These are phyloP conservation scores for Cynaeus angustus DNA, from an alignment of 2,888 invertebrate species.

Conservation along the genomic window DNA sequence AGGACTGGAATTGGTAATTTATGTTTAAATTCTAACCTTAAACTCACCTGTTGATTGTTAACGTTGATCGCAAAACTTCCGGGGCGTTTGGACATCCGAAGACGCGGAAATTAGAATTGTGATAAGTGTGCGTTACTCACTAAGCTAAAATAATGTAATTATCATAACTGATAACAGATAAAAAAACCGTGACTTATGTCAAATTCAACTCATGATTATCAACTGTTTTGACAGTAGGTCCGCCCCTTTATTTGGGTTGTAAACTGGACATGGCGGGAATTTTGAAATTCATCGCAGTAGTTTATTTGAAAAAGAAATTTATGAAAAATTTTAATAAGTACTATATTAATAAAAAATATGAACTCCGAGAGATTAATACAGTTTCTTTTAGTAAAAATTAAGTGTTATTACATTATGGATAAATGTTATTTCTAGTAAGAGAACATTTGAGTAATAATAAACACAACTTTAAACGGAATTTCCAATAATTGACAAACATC, in stretches of 20 bases:
- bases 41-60: conserved; percentile 31
- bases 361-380: too few species aligned
- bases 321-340: too few species aligned
- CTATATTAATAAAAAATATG: too few species aligned
- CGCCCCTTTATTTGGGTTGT: neutral
- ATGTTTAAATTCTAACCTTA: conserved; percentile 20
- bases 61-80: neutral
- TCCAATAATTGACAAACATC: too few species aligned
- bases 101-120: neutral
- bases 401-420: too few species aligned
- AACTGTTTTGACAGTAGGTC: neutral
- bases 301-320: too few species aligned
- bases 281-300: conserved; percentile 1
- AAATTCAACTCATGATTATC: neutral
- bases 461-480: too few species aligned
- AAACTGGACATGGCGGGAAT: neutral
- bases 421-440: too few species aligned
- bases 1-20: neutral
- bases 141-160: conserved; percentile 5
- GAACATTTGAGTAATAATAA: too few species aligned
- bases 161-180: neutral
- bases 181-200: conserved; percentile 12
- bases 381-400: too few species aligned
- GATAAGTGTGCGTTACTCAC: neutral
- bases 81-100: neutral